A percentile compares a stretch with the other conserved stretches of the same genome.
phyloP scores from a whole-genome alignment of 1,140 invertebrate species.

The Probaryconus sp. region DNA sequence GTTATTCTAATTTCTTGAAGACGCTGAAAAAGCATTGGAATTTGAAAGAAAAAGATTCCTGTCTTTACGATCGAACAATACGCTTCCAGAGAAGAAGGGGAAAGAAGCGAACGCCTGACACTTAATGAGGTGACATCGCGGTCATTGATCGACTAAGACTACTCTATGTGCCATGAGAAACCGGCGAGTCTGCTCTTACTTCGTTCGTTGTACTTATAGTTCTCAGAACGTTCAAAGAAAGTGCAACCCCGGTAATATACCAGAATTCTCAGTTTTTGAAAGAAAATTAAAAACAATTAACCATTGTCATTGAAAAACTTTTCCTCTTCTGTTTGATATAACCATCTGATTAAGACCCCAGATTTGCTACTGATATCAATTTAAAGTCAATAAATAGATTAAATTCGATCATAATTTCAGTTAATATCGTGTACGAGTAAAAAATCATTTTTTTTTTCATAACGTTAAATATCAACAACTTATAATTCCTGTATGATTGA shows the following conservation, averaged over 20 bases:
- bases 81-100: slow-evolving; percentile 9
- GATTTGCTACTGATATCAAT: slow-evolving; percentile 11
- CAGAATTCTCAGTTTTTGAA: slow-evolving; percentile 13
- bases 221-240: slow-evolving; percentile 30
- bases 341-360: slow-evolving; percentile 26
- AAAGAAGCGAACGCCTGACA: slow-evolving; percentile 31
- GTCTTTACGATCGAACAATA: slow-evolving; percentile 26
- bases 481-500: too few relatives aligned
- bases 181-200: slow-evolving; percentile 14
- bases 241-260: slow-evolving; percentile 25
- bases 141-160: slow-evolving; percentile 60
- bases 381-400: slow-evolving; percentile 29
- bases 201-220: slow-evolving; percentile 10
- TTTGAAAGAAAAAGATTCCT: slow-evolving; percentile 31
- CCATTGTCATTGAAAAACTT: neutral
- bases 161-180: slow-evolving; percentile 38
- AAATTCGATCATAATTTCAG: slow-evolving; percentile 27
- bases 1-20: slow-evolving; percentile 19
- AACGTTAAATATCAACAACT: too few relatives aligned
- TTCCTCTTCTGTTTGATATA: slow-evolving; percentile 5
- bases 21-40: slow-evolving; percentile 14
- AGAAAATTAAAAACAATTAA: slow-evolving; percentile 11
- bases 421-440: too few relatives aligned
- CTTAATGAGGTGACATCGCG: slow-evolving; percentile 51
- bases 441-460: too few relatives aligned